Base-by-base conservation (phyloP, 2,888 invertebrate genomes). In the Pseudoips prasinana region DNA sequence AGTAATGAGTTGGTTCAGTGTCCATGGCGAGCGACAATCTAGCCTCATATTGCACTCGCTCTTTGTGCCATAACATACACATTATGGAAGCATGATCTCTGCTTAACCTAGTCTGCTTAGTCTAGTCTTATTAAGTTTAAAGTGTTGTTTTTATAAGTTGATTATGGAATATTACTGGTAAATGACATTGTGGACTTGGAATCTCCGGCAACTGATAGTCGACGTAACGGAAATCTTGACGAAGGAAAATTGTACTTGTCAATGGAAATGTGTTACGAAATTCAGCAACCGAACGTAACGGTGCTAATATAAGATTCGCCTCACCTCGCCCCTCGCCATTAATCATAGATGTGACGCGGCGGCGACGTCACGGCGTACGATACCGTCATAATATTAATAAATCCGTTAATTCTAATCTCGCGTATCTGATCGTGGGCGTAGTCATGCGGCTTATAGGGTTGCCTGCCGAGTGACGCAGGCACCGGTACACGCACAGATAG, bases 391-490 rank as follows among this genome's bases (percentile, higher is more conserved):
- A 31, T 46, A 47, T 47, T 45, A 50, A 52, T 57, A 55, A 42
- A 45, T 42, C 29, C 18, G 49, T 37, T 49, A 48, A 41, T 43
- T 46, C 10, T 39, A 39, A 48, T 46, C 31, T 29, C 24, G 25
- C 22, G 29, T 30, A 46, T 39, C 18, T 29, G 29, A 29, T 23
- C 30, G 52, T 54, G 51, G 54, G 47, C 46, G 54, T 38, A 47
- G 3, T 40, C 47, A 31, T 43, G 34, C 48, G 14, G 7, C 20
- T 42, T n/a, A 37, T 52, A 54, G 59, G 55, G 56, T 44, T 55
- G 58, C 50, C 61, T 48, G 51, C 58, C 47, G 51, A 41, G 37
- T 62, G 64, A 64, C 66, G 66, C 54, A 52, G 35, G 45, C 38
- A 19, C 39, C 51, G 40, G 29, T 32, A 44, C 39, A 46, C 42